Evolutionary conservation across 2,113 vertebrate genomes (phyloP).

Genomic region (Aramus guarauna): DNA sequence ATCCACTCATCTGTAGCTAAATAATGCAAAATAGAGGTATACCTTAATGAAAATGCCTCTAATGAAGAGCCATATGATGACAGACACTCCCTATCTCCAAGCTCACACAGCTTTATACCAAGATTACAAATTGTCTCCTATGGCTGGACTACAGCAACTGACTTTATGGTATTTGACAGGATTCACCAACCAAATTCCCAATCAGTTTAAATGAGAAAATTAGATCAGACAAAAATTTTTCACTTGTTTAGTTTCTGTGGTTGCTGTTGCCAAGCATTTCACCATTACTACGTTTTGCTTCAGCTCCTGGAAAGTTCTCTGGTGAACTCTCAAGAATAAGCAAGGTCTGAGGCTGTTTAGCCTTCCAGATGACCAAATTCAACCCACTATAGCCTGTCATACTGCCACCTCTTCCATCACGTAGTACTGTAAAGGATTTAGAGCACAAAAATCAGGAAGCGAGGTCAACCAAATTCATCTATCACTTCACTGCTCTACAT

Average conservation of each 20-base stretch:
- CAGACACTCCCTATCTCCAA: not conserved
- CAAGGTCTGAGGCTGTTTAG: not conserved
- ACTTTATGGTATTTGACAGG: not conserved
- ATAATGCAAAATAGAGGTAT: not conserved
- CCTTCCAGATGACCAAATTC: not conserved
- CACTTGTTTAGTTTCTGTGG: not conserved
- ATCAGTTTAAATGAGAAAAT: not conserved
- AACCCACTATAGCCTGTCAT: accelerated
- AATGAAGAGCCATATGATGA: not conserved
- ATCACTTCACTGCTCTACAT: not conserved
- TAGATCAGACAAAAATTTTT: not conserved
- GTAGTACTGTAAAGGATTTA: not conserved
- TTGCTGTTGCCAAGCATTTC: not conserved
- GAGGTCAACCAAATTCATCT: not conserved
- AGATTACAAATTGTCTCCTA: not conserved
- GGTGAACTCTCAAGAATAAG: not conserved
- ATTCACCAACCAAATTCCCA: not conserved
- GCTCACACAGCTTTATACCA: accelerated
- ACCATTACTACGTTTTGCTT: accelerated
- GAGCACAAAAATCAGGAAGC: not conserved
- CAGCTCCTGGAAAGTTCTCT: not conserved
- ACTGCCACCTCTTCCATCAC: not conserved
- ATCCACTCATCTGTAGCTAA: not conserved
- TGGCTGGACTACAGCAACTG: not conserved
- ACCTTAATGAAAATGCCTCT: not conserved